Evolutionary conservation across 2,888 invertebrate species (phyloP).

Genomic region (Volucella zonaria): DNA sequence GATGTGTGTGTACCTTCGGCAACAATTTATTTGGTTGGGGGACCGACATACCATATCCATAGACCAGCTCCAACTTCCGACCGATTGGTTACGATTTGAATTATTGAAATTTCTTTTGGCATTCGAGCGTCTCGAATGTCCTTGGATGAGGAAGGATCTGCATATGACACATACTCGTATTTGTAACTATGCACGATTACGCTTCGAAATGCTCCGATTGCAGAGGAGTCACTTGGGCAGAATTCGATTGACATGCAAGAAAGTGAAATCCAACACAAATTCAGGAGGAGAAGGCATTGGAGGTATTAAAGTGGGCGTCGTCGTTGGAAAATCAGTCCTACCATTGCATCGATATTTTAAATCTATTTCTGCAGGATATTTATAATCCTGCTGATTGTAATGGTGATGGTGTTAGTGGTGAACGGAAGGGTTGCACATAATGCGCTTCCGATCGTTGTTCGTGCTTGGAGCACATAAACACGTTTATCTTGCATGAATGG

Average conservation of each 20-base stretch:
- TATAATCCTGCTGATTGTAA: slow-evolving; percentile 69
- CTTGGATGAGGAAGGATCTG: slow-evolving; percentile 60
- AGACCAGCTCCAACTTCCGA: slow-evolving; percentile 40
- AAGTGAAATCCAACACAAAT: slow-evolving; percentile 60
- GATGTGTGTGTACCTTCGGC: slow-evolving; percentile 12
- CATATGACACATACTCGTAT: slow-evolving; percentile 58
- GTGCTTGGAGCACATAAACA: slow-evolving; percentile 52
- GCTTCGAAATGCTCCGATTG: slow-evolving; percentile 13
- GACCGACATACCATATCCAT: background rate
- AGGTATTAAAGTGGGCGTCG: too few species aligned
- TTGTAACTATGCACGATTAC: slow-evolving; percentile 51
- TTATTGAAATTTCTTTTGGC: slow-evolving; percentile 66
- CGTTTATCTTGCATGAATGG: slow-evolving; percentile 50
- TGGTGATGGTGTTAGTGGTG: slow-evolving; percentile 16
- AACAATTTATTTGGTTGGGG: slow-evolving; percentile 47
- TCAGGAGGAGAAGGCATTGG: slow-evolving; percentile 8
- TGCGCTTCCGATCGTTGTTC: slow-evolving; percentile 20
- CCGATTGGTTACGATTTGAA: slow-evolving; percentile 69
- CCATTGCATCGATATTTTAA: slow-evolving; percentile 64
- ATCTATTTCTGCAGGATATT: slow-evolving; percentile 71
- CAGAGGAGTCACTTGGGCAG: background rate
- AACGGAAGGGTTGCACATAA: background rate
- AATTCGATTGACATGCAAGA: slow-evolving; percentile 55
- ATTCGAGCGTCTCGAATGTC: slow-evolving; percentile 22
- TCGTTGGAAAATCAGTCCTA: too few species aligned